Base-by-base conservation (phyloP, 2,888 invertebrate species). In the Aleiodes testaceus region DNA sequence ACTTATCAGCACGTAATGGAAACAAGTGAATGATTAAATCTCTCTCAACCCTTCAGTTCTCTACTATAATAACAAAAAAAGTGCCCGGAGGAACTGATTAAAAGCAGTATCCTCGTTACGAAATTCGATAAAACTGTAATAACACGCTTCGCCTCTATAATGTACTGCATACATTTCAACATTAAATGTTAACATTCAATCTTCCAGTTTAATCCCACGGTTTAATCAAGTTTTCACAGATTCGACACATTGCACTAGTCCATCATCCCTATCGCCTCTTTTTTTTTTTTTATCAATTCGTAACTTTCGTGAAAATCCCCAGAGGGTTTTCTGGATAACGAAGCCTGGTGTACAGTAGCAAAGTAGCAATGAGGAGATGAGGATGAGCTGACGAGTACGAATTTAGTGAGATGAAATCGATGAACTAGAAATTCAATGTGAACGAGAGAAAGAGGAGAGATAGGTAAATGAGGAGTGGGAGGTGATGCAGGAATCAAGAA, bases 141-240 rank as follows among this genome's bases (percentile, higher is more conserved):
- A 45, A 45, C 45, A n/a, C 20, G 20, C 20, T 45, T 45, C n/a
- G 3, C 20, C 14, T 47, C 7, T 14, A 44, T 63, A 63, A 45
- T 22, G 20, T 63, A 20, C 2, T 14, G 45, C 11, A 45, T 63
- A 45, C 45, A 63, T 20, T n/a, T 22, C 12, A 12, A 11, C 22
- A 22, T 22, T 7, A 44, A 42, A 50, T 66, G 66, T 75, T 75
- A 76, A 74, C 74, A 78, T 80, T 78, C 76, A 80, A 81, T 80
- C 79, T 79, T 77, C 73, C 72, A 73, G 75, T 76, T 79, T 79
- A 79, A 81, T 81, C 81, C 36, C 79, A 64, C 64, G 70, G 55
- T 77, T 79, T 81, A 81, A 82, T 81, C 72, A 78, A 78, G 72
- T 78, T 78, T 74, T 73, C 77, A 73, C 30, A 61, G 66, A 22